Base-by-base conservation (phyloP, 2,888 invertebrate species). In the Micropterix aruncella region DNA sequence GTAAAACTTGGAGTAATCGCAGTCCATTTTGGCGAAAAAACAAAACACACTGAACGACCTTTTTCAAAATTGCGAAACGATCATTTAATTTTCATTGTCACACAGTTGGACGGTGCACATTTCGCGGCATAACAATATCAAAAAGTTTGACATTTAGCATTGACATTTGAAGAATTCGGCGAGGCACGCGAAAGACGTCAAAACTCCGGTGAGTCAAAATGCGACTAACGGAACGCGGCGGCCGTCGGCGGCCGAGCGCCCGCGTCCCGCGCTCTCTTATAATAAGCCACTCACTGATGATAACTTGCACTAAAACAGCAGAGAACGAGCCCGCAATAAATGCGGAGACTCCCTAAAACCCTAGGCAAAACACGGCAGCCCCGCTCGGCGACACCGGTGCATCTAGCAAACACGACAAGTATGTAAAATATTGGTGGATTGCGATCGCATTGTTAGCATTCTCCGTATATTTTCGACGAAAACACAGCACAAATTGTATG, bases 391-490 rank as follows among this genome's bases (percentile, higher is more conserved):
- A 72, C 73, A 73, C 71, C 63, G 63, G 65, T 63, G 65, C 60
- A 70, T 73, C 72, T 71, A 70, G 70, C 75, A 77, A 75, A 77
- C 77, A 77, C 75, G 79, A 77, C 79, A 80, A 79, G 77, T 79
- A 79, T 79, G 79, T 78, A 75, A 79, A 79, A 78, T 79, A 79
- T 79, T 79, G 76, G 75, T 75, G 77, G 79, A 79, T 79, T 73
- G 76, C 77, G 75, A 74, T 75, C 79, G 76, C 79, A 78, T 79
- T 77, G 77, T 77, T 76, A 70, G 73, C 77, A 77, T 79, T 79
- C 77, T 76, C 74, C 68, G 68, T 72, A 73, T 72, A 73, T 75
- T 76, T 76, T 73, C 68, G 66, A 65, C 65, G 62, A 70, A 70
- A 74, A 74, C 69, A 71, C 65, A 60, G 58, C 58, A 54, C 66